Evolutionary conservation across 2,113 vertebrate genomes (phyloP), one percentile per base, ranked within the genome.

Genomic region (Sarotherodon lohbergeri): DNA sequence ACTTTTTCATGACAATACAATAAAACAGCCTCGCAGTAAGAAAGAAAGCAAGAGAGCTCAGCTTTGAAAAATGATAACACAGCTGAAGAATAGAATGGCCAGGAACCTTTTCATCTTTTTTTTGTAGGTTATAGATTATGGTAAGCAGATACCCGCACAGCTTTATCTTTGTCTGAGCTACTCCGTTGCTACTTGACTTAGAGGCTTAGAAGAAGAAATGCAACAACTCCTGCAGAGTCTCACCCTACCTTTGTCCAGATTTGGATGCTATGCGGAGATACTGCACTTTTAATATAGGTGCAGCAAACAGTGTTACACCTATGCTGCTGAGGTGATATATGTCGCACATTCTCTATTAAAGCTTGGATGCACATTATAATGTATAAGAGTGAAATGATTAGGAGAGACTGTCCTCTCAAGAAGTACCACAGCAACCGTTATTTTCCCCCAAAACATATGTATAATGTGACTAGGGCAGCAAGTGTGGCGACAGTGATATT

Each of bases 81-180:
- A 92, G 88, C 92, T 92, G 93, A 88, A 90, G 90, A 92, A 94
- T 71, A 84, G 90, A 92, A 93, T 92, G 91, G 90, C 88, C 93
- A 90, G 89, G 87, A 92, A 91, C 88, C 89, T 93, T 95, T 95
- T 94, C 90, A 90, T 88, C 90, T 92, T 92, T 95, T 84, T 93
- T 92, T 95, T 91, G 91, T 90, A 92, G 91, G 93, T 90, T 94
- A 91, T 88, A 96, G 95, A 96, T 96, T 96, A 96, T 88, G 93
- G 92, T 96, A 95, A 96, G 95, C 91, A 95, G 95, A 95, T 96
- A 94, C 93, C 88, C 61, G 78, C 76, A 24, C 81, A 66, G 86
- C 86, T 90, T 94, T 88, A 93, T 90, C 94, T 95, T 93, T 94
- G 94, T 92, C 91, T 82, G 88, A 90, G 85, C 86, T 82, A 83